A percentile compares a stretch with the other conserved stretches of the same genome.
Evolutionary conservation across 2,797 vertebrate genomes (phyloP).

Genomic region (Sebastes alutus): DNA sequence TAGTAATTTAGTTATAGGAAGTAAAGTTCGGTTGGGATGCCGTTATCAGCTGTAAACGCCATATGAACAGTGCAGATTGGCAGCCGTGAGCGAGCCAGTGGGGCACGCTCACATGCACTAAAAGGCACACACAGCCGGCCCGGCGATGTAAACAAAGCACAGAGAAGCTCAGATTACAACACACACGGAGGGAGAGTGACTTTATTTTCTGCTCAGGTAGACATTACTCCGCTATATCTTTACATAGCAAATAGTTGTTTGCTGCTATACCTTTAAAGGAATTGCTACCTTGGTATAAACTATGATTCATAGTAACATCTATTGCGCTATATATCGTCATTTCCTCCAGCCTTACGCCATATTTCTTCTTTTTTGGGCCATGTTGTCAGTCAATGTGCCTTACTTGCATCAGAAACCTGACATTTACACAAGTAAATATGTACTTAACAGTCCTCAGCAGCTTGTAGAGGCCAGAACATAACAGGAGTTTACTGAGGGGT

Average conservation of each 20-base stretch:
- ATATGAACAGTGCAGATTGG: not conserved
- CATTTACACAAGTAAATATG: constrained; percentile 13
- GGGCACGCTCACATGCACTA: too few species aligned
- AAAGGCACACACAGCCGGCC: not conserved
- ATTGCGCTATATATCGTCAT: not conserved
- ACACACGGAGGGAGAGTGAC: not conserved
- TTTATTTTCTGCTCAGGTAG: not conserved
- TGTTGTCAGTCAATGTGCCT: not conserved
- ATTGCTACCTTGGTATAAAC: not conserved
- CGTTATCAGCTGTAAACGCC: not conserved
- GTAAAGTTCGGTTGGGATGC: too few species aligned
- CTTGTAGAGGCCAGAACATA: not conserved
- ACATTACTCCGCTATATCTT: too few species aligned
- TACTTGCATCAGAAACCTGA: not conserved
- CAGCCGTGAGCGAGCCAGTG: not conserved
- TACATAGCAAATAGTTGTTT: too few species aligned
- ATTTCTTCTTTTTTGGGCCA: not conserved
- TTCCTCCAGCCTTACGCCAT: not conserved
- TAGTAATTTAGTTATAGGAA: not conserved
- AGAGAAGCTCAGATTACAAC: not conserved
- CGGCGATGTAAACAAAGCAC: not conserved
- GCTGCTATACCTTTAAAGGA: not conserved
- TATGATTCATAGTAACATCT: not conserved
- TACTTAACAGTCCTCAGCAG: not conserved
- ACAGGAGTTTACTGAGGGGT: not conserved